These are phyloP conservation scores for Speoplatyrhinus poulsoni DNA, from an alignment of 2,113 vertebrate genomes.

Conservation along the genomic window DNA sequence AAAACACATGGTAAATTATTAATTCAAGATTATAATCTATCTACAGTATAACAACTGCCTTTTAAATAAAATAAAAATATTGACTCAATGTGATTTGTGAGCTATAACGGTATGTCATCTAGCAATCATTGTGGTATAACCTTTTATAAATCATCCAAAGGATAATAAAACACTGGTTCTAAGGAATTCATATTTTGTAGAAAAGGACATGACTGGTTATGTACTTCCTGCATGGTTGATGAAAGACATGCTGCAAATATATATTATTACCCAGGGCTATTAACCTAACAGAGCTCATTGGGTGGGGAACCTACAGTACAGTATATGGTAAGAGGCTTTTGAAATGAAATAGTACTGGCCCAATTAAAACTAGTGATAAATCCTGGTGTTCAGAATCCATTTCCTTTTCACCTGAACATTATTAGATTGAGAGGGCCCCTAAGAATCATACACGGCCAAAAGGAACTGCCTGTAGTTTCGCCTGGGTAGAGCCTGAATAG, in stretches of 20 bases:
- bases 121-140: no score
- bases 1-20: slow-evolving; percentile 1
- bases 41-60: no score
- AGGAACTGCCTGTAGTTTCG: slow-evolving; percentile 65
- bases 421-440: slow-evolving; percentile 55
- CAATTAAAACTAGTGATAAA: slow-evolving; percentile 56
- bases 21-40: no score
- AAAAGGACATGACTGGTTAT: not conserved
- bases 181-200: not conserved
- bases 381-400: slow-evolving; percentile 51
- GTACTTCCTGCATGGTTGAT: no score
- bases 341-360: slow-evolving; percentile 40
- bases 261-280: slow-evolving; percentile 30
- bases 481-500: slow-evolving; percentile 66
- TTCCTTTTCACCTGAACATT: slow-evolving; percentile 59
- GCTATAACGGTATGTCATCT: no score
- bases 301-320: slow-evolving; percentile 14
- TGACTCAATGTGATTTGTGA: no score
- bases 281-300: slow-evolving; percentile 56
- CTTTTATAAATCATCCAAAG: no score
- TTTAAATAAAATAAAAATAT: no score
- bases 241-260: slow-evolving; percentile 17
- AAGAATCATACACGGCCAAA: slow-evolving; percentile 52
- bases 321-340: slow-evolving; percentile 34
- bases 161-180: no score